Conservation (phyloP, 2,888 invertebrate genomes). For the Geotrupes spiniger region DNA sequence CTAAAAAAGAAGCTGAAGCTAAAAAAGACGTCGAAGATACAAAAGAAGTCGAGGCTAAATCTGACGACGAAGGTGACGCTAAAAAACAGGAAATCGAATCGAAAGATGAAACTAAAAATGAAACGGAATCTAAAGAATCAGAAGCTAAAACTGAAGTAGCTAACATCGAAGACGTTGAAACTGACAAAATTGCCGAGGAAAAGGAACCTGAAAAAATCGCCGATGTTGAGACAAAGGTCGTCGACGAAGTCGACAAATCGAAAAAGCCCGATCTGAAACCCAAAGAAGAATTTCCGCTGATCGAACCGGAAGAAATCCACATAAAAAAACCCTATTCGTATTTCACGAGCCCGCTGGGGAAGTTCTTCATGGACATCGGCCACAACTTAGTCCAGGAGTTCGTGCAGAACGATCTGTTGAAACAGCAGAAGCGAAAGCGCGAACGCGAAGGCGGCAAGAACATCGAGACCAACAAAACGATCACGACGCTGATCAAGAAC, state of each 20-base stretch:
- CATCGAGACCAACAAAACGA: slow-evolving; percentile 72
- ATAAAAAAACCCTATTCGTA: slow-evolving; percentile 55
- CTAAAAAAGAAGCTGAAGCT: slow-evolving; percentile 38
- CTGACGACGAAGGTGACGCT: slow-evolving; percentile 25
- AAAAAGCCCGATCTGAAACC: slow-evolving; percentile 36
- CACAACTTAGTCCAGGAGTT: slow-evolving; percentile 87
- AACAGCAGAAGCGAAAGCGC: slow-evolving; percentile 81
- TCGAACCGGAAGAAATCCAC: too few relatives aligned
- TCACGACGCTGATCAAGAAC: slow-evolving; percentile 79
- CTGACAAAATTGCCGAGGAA: slow-evolving; percentile 57
- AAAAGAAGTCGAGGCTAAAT: slow-evolving; percentile 1
- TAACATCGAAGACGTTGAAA: slow-evolving; percentile 53
- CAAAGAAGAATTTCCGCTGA: slow-evolving; percentile 6
- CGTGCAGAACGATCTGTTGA: slow-evolving; percentile 88
- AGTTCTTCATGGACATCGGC: slow-evolving; percentile 89
- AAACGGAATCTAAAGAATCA: not conserved
- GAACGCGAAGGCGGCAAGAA: slow-evolving; percentile 67
- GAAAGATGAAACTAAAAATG: slow-evolving; percentile 20
- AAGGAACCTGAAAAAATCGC: slow-evolving; percentile 27
- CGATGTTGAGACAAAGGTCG: slow-evolving; percentile 31
- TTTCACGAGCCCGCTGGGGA: slow-evolving; percentile 83
- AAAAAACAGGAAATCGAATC: slow-evolving; percentile 26
- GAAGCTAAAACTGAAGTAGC: slow-evolving; percentile 46
- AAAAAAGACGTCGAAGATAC: slow-evolving; percentile 23
- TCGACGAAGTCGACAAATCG: slow-evolving; percentile 35